phyloP scores from a whole-genome alignment of 2,888 invertebrate genomes.

The Auanema sp. region DNA sequence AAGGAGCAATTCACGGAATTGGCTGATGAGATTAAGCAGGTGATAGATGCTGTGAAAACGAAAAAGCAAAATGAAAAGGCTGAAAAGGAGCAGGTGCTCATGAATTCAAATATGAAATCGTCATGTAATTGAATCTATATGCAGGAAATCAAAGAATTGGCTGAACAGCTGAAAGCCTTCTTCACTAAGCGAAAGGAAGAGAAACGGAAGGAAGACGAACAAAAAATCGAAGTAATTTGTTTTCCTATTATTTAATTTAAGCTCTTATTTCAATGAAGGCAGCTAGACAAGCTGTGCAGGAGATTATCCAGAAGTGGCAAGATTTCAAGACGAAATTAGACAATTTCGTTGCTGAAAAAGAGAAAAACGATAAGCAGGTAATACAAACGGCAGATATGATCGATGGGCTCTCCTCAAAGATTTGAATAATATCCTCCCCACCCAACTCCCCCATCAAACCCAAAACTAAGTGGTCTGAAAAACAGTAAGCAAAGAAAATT shows the following conservation, averaged over 20 bases:
- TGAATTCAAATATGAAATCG: neutral
- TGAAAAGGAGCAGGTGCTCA: constrained; percentile 22
- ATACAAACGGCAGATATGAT: neutral
- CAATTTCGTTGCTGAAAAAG: constrained; percentile 15
- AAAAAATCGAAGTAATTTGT: constrained; percentile 17
- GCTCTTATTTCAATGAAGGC: neutral
- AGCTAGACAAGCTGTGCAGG: constrained; percentile 18
- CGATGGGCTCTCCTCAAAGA: neutral
- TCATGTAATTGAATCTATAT: neutral
- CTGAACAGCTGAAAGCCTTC: constrained; percentile 20
- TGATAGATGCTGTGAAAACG: constrained; percentile 16
- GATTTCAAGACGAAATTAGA: constrained; percentile 28
- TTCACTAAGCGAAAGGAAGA: constrained; percentile 22
- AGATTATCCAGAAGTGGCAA: constrained; percentile 24
- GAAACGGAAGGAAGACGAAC: constrained; percentile 22
- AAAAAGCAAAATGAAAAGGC: constrained; percentile 23
- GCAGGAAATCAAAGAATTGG: constrained; percentile 26
- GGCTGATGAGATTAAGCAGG: constrained; percentile 19
- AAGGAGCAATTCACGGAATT: constrained; percentile 27
- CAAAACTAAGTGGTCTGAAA: constrained; percentile 7
- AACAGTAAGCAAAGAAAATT: too few species aligned
- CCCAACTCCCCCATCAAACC: neutral
- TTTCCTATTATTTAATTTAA: constrained; percentile 5
- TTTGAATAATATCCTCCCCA: neutral
- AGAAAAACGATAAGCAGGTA: constrained; percentile 18